Evolutionary conservation across 53 echinoderm and acorn worm genomes (phyloP), one percentile per base, ranked within the genome.

Genomic region (Stichopus horrens): DNA sequence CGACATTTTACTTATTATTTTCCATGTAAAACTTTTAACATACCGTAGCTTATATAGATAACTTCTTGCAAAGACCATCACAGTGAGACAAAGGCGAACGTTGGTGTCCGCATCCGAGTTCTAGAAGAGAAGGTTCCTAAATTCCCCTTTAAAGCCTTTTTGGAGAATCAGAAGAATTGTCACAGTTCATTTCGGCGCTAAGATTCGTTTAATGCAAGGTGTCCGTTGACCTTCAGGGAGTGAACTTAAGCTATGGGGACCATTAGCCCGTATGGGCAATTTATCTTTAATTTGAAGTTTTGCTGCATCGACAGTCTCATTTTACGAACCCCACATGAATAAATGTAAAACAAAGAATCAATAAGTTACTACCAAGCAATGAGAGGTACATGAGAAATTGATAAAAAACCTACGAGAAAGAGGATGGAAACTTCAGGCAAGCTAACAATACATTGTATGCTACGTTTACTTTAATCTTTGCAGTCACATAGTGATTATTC

Each of bases 251-350:
- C 18, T 71, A 20, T 18, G 71, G 71, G 71, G 71, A 18, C 71
- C 71, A 71, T 71, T 71, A 71, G 14, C 71, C 71, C n/a, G 18
- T 71, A 71, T 71, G 71, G 71, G 71, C 71, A 71, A 71, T 71
- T 16, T 71, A 71, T 71, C 71, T 71, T 71, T 71, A 71, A 71
- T 71, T 71, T 71, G 71, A 71, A 71, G 71, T 71, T 71, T 71
- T 63, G 11, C 19, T 71, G 71, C 71, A 71, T 18, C 71, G 71
- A 71, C 71, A 71, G 18, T 18, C 71, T 71, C 71, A 71, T 71
- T 71, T 71, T 71, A 71, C 71, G 71, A 71, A 71, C 71, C 71
- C 71, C 71, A 18, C 5, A 18, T 71, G 71, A 71, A 71, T 71
- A 16, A 71, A 71, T 71, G 7, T 71, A 71, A 71, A 71, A 18